Evolutionary conservation across 2,888 invertebrate genomes (phyloP).

Genomic region (Timema podura): DNA sequence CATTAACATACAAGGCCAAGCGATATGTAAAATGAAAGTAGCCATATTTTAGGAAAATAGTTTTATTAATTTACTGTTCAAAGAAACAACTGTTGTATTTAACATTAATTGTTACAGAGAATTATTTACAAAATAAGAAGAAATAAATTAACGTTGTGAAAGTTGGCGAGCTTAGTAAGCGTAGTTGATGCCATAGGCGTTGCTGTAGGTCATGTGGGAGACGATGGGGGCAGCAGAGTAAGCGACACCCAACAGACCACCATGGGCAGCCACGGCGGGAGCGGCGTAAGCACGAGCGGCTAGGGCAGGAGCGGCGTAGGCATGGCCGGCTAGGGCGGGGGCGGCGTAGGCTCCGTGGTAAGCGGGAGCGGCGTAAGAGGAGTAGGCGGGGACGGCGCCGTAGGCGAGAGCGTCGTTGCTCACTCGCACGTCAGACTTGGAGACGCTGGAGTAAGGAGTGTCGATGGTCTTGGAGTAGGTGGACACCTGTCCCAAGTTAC

Average conservation of each 20-base stretch:
- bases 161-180: slow-evolving; percentile 21
- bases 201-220: slow-evolving; percentile 36
- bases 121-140: background rate
- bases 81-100: too few relatives aligned
- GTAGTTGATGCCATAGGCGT: slow-evolving; percentile 27
- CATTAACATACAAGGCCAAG: too few relatives aligned
- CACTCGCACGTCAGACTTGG: slow-evolving; percentile 64
- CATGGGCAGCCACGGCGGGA: slow-evolving; percentile 19
- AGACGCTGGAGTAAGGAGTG: slow-evolving; percentile 68
- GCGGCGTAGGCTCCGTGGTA: slow-evolving; percentile 22
- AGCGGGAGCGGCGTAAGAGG: slow-evolving; percentile 31
- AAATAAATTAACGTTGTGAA: background rate
- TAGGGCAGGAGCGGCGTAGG: slow-evolving; percentile 30
- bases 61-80: too few relatives aligned
- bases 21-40: too few relatives aligned
- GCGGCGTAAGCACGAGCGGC: slow-evolving; percentile 26
- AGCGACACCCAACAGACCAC: slow-evolving; percentile 35
- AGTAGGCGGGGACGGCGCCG: slow-evolving; percentile 33
- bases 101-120: too few relatives aligned
- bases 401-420: slow-evolving; percentile 33
- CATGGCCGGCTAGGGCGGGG: slow-evolving; percentile 31
- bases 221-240: slow-evolving; percentile 27
- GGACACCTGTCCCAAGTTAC: slow-evolving; percentile 62
- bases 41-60: too few relatives aligned
- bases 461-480: slow-evolving; percentile 66